Evolutionary conservation across 2,797 vertebrate genomes (phyloP).

Genomic region (Enteromius thamalakanensis): DNA sequence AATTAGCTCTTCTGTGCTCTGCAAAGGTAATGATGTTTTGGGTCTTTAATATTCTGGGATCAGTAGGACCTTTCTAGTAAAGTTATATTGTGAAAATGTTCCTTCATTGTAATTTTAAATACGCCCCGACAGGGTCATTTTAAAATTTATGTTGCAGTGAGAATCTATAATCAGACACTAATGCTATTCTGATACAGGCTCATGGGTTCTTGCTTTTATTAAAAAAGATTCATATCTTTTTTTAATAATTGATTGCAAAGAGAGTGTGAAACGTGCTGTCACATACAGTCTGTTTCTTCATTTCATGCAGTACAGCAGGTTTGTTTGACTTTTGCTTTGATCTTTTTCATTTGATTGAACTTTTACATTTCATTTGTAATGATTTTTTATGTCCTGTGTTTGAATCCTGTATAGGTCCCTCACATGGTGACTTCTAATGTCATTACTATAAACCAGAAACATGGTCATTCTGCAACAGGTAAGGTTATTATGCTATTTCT

Average conservation of each 20-base stretch:
- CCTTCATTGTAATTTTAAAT: slow-evolving; percentile 4
- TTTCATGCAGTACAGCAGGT: not conserved
- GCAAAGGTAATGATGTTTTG: not conserved
- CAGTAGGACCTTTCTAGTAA: not conserved
- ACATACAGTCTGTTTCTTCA: not conserved
- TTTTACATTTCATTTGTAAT: not conserved
- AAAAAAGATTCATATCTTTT: not conserved
- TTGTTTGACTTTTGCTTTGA: not conserved
- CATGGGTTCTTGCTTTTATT: not conserved
- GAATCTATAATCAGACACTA: not conserved
- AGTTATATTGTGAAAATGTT: slow-evolving; percentile 5
- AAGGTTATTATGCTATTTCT: not conserved
- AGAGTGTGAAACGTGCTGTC: not conserved
- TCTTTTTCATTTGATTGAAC: not conserved
- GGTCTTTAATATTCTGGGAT: slow-evolving; percentile 20
- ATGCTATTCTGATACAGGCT: not conserved
- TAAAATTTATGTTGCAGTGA: slow-evolving; percentile 6
- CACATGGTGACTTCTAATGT: slow-evolving; percentile 57
- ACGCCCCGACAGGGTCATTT: not conserved
- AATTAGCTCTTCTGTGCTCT: slow-evolving; percentile 24
- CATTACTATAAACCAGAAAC: slow-evolving; percentile 56
- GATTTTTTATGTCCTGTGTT: not conserved
- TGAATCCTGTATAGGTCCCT: slow-evolving; percentile 39
- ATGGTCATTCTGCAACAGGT: slow-evolving; percentile 66
- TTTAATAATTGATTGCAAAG: slow-evolving; percentile 4